Evolutionary conservation across 2,113 vertebrate species (phyloP).

Genomic region (Eudyptes chrysolophus): DNA sequence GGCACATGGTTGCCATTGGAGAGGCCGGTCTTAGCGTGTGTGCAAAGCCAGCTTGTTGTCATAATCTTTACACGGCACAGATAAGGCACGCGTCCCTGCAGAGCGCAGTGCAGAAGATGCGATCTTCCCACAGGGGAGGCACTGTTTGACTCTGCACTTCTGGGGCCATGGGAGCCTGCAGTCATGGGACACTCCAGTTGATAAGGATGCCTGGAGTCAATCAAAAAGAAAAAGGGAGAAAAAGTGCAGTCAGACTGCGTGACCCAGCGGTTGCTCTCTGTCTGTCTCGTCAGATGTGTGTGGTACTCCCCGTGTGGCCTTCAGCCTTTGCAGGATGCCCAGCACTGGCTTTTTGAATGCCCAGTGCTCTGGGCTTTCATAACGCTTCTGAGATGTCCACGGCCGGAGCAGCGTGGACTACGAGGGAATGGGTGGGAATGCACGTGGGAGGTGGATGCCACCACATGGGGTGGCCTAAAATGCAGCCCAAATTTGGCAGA

Average conservation of each 20-base stretch:
- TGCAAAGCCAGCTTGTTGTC: background rate
- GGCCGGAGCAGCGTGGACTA: too few relatives aligned
- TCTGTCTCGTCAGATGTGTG: accelerated
- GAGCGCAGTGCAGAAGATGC: background rate
- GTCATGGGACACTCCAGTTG: background rate
- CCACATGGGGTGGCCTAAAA: background rate
- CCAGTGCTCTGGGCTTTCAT: background rate
- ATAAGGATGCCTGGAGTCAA: background rate
- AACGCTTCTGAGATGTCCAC: background rate
- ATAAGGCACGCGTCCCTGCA: background rate
- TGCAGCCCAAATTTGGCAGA: background rate
- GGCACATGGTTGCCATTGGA: background rate
- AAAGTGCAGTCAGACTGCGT: background rate
- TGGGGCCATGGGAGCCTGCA: background rate
- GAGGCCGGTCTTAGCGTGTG: background rate
- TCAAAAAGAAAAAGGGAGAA: background rate
- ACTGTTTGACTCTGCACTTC: background rate
- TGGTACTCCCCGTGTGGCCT: background rate
- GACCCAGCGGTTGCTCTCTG: too few relatives aligned
- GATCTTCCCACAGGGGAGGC: background rate
- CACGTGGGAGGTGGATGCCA: background rate
- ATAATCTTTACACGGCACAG: background rate
- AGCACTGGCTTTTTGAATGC: background rate
- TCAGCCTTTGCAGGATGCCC: background rate
- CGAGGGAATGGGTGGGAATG: background rate